Evolutionary conservation across 2,888 invertebrate genomes (phyloP).

Genomic region (Macroteleia sp.): DNA sequence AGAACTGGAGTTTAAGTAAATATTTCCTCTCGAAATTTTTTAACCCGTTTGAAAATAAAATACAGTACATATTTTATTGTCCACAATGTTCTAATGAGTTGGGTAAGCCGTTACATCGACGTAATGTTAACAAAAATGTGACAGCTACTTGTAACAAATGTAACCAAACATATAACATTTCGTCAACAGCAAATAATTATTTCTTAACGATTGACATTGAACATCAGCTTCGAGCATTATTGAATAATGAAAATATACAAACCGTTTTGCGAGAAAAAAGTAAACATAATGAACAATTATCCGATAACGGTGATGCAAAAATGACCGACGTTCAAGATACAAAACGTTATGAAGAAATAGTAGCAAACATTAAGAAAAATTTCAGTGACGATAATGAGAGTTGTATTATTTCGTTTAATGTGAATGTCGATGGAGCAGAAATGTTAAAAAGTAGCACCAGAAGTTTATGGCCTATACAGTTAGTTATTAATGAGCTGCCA

Average conservation of each 20-base stretch:
- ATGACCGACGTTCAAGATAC: constrained; percentile 31
- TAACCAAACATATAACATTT: constrained; percentile 11
- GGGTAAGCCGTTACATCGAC: constrained; percentile 1
- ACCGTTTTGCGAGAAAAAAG: neutral
- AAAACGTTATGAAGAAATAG: constrained; percentile 17
- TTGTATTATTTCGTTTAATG: constrained; percentile 19
- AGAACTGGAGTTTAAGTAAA: constrained; percentile 25
- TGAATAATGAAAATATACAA: constrained; percentile 13
- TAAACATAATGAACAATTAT: neutral
- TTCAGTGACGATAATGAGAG: neutral
- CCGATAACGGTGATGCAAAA: neutral
- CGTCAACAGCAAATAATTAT: constrained; percentile 28
- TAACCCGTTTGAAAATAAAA: constrained; percentile 14
- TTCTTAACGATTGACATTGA: constrained; percentile 20
- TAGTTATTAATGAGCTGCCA: constrained; percentile 27
- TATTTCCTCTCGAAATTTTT: constrained; percentile 16
- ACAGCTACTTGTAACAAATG: constrained; percentile 1
- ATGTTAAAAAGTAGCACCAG: constrained; percentile 14
- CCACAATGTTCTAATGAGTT: constrained; percentile 12
- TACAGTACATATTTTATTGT: constrained; percentile 30
- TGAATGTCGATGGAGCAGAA: constrained; percentile 31
- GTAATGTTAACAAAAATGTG: constrained; percentile 14
- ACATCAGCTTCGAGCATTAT: constrained; percentile 16
- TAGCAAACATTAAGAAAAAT: neutral
- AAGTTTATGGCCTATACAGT: constrained; percentile 28